A percentile compares a stretch with the other conserved stretches of the same genome.
phyloP scores from a whole-genome alignment of 2,113 vertebrate species.

The Lethenteron camtschaticum region DNA sequence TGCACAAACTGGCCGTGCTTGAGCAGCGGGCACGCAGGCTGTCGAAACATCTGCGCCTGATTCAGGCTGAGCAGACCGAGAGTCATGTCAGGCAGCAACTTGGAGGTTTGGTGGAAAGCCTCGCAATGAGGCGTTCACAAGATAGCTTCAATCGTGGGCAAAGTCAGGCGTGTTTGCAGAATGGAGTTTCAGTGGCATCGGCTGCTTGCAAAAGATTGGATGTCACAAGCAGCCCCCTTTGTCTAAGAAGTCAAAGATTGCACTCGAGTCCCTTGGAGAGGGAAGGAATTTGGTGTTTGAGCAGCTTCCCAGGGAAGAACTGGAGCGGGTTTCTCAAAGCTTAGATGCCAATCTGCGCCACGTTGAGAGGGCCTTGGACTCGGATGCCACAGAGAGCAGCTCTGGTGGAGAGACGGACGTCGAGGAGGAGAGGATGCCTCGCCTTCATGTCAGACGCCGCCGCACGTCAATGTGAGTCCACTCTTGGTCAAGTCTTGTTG shows the following conservation, averaged over 20 bases:
- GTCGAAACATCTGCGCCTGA: slow-evolving; percentile 79
- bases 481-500: too few relatives aligned
- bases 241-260: slow-evolving; percentile 23
- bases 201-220: slow-evolving; percentile 32
- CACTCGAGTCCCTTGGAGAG: slow-evolving; percentile 30
- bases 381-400: slow-evolving; percentile 87
- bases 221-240: slow-evolving; percentile 20
- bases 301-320: slow-evolving; percentile 41
- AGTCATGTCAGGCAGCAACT: slow-evolving; percentile 87
- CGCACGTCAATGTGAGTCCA: too few relatives aligned
- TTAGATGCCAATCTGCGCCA: slow-evolving; percentile 56
- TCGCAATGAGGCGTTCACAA: slow-evolving; percentile 15
- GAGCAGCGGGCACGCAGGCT: slow-evolving; percentile 48
- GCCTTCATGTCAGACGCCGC: too few relatives aligned
- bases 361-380: slow-evolving; percentile 71
- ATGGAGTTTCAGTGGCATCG: slow-evolving; percentile 18
- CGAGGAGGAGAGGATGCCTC: slow-evolving; percentile 42
- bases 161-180: too few relatives aligned
- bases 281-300: slow-evolving; percentile 28
- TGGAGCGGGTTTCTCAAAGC: slow-evolving; percentile 64
- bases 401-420: slow-evolving; percentile 84
- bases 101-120: slow-evolving; percentile 63
- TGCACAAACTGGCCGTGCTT: slow-evolving; percentile 10
- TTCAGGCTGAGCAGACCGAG: slow-evolving; percentile 93
- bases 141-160: too few relatives aligned